These are phyloP conservation scores for Xyrauchen texanus DNA, from an alignment of 2,113 vertebrate genomes.

Conservation along the genomic window DNA sequence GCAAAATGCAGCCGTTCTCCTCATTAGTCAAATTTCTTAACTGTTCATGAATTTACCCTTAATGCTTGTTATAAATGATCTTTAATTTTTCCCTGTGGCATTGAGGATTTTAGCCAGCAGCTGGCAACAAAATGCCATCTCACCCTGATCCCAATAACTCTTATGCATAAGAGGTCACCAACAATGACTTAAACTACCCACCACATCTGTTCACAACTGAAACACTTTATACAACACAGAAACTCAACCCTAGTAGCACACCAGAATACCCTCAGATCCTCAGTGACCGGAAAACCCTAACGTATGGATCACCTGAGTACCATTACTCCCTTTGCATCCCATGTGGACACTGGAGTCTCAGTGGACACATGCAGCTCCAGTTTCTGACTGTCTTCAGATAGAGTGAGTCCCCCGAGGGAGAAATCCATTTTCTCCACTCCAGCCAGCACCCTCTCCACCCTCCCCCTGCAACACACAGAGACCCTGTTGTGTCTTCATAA, in stretches of 20 bases:
- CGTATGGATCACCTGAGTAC: not conserved
- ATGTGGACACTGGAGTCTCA: slow-evolving; percentile 19
- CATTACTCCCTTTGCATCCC: slow-evolving; percentile 24
- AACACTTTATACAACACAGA: not conserved
- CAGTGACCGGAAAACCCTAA: not conserved
- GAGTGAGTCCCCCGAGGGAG: slow-evolving; percentile 26
- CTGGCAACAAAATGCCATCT: no score
- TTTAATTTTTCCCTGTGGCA: no score
- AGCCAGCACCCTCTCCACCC: not conserved
- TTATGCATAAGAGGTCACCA: no score
- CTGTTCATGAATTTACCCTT: no score
- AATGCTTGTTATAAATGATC: no score
- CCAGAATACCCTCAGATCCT: no score
- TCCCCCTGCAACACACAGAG: slow-evolving; percentile 58
- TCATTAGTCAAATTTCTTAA: no score
- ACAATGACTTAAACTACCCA: no score
- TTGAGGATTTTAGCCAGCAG: no score
- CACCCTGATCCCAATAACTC: no score
- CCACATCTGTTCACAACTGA: not conserved
- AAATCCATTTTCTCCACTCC: slow-evolving; percentile 24
- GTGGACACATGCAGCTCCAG: slow-evolving; percentile 27
- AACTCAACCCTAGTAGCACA: not conserved
- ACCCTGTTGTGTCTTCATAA: slow-evolving; percentile 58
- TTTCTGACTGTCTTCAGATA: not conserved
- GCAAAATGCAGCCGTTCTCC: no score